A percentile compares a stretch with the other conserved stretches of the same genome.
Evolutionary conservation across 2,797 vertebrate genomes (phyloP).

Genomic region (Notoglanidium macrostoma): DNA sequence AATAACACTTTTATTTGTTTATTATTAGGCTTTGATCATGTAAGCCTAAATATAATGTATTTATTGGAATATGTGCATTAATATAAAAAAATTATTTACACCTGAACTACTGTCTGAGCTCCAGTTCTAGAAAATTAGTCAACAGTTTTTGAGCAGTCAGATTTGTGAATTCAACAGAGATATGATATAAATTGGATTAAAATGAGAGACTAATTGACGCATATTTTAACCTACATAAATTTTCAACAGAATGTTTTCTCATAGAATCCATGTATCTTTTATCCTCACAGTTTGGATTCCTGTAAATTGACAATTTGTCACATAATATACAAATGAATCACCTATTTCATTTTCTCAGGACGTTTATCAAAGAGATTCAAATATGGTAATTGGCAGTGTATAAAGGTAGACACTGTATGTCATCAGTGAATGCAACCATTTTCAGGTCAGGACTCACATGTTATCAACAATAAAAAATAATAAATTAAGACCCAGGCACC

Average conservation of each 20-base stretch:
- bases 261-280: slow-evolving; percentile 7
- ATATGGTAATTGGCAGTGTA: slow-evolving; percentile 31
- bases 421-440: slow-evolving; percentile 46
- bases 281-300: slow-evolving; percentile 11
- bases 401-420: slow-evolving; percentile 33
- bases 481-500: slow-evolving; percentile 25
- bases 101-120: not conserved
- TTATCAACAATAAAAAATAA: slow-evolving; percentile 49
- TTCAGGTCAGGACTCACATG: slow-evolving; percentile 40
- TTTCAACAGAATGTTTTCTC: not conserved
- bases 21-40: no score
- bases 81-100: not conserved
- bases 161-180: not conserved
- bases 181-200: not conserved
- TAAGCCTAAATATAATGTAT: no score
- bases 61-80: not conserved
- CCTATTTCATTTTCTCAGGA: slow-evolving; percentile 42
- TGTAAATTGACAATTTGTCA: slow-evolving; percentile 39
- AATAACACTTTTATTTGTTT: no score
- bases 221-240: not conserved
- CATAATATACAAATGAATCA: not conserved
- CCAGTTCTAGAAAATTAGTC: not conserved
- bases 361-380: slow-evolving; percentile 35
- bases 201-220: not conserved
- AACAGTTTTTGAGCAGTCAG: not conserved